Percentiles rank a stretch among this genome's conserved stretches.
Evolutionary conservation across 2,888 invertebrate genomes (phyloP).

Genomic region (Pseudococcus jackbeardsleyi): DNA sequence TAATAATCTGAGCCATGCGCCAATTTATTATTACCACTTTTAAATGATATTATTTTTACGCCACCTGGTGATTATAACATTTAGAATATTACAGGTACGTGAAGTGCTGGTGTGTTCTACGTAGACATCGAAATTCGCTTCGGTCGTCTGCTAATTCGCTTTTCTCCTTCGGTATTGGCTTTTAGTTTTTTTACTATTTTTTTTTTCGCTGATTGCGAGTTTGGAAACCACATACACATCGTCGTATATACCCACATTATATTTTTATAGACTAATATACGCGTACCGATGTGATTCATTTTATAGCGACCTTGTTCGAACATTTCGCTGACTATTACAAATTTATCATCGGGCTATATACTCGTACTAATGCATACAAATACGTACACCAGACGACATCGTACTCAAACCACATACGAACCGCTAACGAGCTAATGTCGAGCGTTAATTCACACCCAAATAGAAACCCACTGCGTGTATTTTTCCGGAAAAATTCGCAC

Average conservation of each 20-base stretch:
- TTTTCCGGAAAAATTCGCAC: background rate
- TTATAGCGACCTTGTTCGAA: constrained; percentile 14
- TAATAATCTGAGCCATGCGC: background rate
- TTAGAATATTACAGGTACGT: background rate
- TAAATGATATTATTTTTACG: constrained; percentile 3
- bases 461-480: background rate
- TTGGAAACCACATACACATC: constrained; percentile 1
- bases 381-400: background rate
- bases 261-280: background rate
- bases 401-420: constrained; percentile 6
- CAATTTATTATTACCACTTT: constrained; percentile 11
- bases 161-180: background rate
- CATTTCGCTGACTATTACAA: constrained; percentile 3
- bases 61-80: background rate
- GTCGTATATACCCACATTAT: background rate
- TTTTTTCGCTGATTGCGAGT: background rate
- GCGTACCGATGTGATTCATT: constrained; percentile 26
- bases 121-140: background rate
- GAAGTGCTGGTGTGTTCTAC: background rate
- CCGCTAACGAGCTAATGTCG: background rate
- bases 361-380: background rate
- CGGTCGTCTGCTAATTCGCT: background rate
- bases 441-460: background rate
- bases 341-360: background rate
- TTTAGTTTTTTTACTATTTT: background rate